phyloP scores from a whole-genome alignment of 92 coral and sea anemone genomes.

The Paragorgia papillata region DNA sequence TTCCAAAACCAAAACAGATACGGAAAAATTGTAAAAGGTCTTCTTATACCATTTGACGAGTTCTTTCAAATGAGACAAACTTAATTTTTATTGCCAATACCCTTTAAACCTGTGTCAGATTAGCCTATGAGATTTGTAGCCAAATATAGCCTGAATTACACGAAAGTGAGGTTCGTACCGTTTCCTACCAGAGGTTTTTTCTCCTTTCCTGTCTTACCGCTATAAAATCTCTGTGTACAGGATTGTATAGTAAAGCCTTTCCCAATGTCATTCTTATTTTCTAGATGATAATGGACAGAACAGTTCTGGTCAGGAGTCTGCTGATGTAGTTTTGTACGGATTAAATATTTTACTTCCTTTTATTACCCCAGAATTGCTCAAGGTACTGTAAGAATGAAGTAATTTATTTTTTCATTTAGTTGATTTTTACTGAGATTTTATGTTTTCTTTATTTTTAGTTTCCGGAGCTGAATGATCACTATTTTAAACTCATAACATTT shows the following conservation, averaged over 20 bases:
- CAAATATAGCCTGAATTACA: no score
- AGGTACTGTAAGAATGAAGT: constrained; percentile 50
- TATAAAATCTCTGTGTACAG: no score
- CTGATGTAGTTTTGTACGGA: constrained; percentile 91
- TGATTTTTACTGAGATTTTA: not conserved
- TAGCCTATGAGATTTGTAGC: not conserved
- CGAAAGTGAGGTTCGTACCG: no score
- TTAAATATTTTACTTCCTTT: constrained; percentile 89
- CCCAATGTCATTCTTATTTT: not conserved
- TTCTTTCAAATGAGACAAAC: no score
- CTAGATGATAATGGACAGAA: constrained; percentile 24
- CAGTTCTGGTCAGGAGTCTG: constrained; percentile 60
- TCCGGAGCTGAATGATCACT: constrained; percentile 82
- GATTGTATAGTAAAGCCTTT: no score
- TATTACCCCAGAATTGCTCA: constrained; percentile 83
- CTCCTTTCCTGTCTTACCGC: no score
- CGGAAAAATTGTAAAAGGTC: no score
- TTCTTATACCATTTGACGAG: no score
- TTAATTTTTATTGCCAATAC: no score
- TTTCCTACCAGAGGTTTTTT: no score
- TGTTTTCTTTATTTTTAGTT: constrained; percentile 55
- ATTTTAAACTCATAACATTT: constrained; percentile 80
- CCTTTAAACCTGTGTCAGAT: not conserved
- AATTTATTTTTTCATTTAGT: not conserved
- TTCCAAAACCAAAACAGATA: no score